Evolutionary conservation across 2,113 vertebrate genomes (phyloP), one percentile per base, ranked within the genome.

Genomic region (Pampusana beccarii): DNA sequence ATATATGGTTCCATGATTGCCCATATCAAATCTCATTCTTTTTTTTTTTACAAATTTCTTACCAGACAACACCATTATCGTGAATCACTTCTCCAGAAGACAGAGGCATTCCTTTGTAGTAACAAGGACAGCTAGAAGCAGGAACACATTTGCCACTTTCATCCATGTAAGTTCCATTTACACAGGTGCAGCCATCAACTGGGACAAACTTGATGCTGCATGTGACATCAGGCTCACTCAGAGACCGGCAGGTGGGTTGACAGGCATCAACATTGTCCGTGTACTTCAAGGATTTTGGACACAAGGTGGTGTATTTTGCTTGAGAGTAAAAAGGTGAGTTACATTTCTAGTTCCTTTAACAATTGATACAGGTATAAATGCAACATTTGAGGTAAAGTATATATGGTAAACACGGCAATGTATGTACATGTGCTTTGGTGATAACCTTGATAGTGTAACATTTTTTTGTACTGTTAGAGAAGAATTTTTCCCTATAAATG

Each of bases 261-360:
- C 98, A 98, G 57, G 97, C 94, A 34, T 80, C 28, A 1, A 98
- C 75, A 10, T 92, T 50, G 56, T 97, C 94, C 86, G 73, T 96
- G 92, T 98, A 99, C 60, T 95, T 69, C 85, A 98, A 94, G 1
- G 96, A 97, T 90, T 90, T 92, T 1, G 98, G 98, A 90, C 99
- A 99, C 20, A 44, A 94, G 56, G 65, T 73, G 18, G 72, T 97
- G 88, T 98, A 97, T 95, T 98, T 99, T 2, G 78, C 99, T 99
- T 97, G 16, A 36, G 80, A 87, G 5, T 53, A 57, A 70, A 93
- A 92, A 90, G 42, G n/a, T 65, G 17, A 86, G n/a, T 71, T 58
- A 93, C 26, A 40, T 56, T 78, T 36, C 17, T 36, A 74, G 20
- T 16, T 93, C 15, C 57, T 92, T 71, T 74, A 69, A 77, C 53